These are phyloP conservation scores for Characodon lateralis DNA, from an alignment of 2,797 vertebrate genomes.

Conservation along the genomic window DNA sequence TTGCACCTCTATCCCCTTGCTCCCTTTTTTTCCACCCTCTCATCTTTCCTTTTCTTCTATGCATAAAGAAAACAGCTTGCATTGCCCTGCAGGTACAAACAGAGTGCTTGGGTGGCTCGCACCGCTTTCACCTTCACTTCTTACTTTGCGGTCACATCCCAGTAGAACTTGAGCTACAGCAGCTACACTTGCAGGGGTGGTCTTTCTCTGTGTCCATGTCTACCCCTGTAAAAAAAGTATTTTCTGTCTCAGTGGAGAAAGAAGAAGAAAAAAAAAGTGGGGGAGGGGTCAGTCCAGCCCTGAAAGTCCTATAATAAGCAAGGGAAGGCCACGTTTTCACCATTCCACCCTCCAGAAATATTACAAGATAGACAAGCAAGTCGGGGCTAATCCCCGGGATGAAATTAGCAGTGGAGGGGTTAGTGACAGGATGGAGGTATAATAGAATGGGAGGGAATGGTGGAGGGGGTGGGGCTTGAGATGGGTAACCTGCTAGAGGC, in stretches of 20 bases:
- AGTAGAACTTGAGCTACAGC: constrained; percentile 82
- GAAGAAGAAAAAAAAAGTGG: constrained; percentile 40
- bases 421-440: constrained; percentile 88
- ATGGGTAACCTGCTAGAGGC: constrained; percentile 93
- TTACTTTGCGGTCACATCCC: constrained; percentile 85
- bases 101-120: constrained; percentile 62
- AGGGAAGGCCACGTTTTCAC: constrained; percentile 92
- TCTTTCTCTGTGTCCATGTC: constrained; percentile 50
- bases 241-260: constrained; percentile 47
- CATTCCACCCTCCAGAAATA: constrained; percentile 86
- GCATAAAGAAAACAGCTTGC: constrained; percentile 84
- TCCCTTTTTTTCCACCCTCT: constrained; percentile 18
- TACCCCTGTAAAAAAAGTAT: constrained; percentile 23
- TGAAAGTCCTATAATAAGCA: constrained; percentile 91
- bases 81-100: constrained; percentile 86
- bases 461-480: constrained; percentile 60
- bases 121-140: constrained; percentile 93
- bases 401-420: constrained; percentile 98
- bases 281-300: constrained; percentile 81
- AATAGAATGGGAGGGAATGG: constrained; percentile 54
- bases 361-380: constrained; percentile 92
- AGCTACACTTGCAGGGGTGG: constrained; percentile 72
- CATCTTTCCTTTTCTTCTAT: constrained; percentile 70
- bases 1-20: constrained; percentile 37
- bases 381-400: constrained; percentile 95